Evolutionary conservation across 2,888 invertebrate genomes (phyloP), one percentile per base, ranked within the genome.

Genomic region (Meliscaeva auricollis): DNA sequence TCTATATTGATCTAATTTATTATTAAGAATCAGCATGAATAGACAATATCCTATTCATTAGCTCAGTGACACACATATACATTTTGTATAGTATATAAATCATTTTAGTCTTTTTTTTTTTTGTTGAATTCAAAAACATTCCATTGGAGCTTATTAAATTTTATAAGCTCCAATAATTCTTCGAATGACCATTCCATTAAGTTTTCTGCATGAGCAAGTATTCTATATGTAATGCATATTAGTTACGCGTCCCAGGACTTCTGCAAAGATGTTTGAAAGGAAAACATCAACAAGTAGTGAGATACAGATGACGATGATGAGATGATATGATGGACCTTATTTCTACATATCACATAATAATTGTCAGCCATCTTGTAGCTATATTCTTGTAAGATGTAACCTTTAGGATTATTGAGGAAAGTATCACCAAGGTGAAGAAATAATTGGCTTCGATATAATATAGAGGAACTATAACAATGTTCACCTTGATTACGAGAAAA

Each of bases 1-100:
- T n/a, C n/a, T 74, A 22, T 69, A 69, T 77, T 84, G 79, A 79
- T 75, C 79, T 84, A 79, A 79, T 75, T 84, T 26, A 26, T 26
- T 26, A 84, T n/a, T 9, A 58, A 64, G 69, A 32, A 56, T 72
- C 64, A 48, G 38, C 50, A 60, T 60, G 74, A 66, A 44, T 22
- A 22, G 8, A 50, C 26, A 76, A 60, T 48, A 60, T 77, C n/a
- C 38, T n/a, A 73, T 77, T 60, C 70, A 79, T 77, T 68, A 60
- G 82, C 20, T 46, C 62, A 60, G 66, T 69, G 77, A 77, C 60
- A 78, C 56, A 69, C 9, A 73, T 17, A 17, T 1, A 17, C 15
- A 46, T 2, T 17, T n/a, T 60, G 4, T 15, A 8, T 4, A 9
- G 4, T 15, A 8, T 4, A 9, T 30, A 64, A 64, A 46, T 64